Base-by-base conservation (phyloP, 2,113 vertebrate genomes). In the Rhodinocichla rosea region DNA sequence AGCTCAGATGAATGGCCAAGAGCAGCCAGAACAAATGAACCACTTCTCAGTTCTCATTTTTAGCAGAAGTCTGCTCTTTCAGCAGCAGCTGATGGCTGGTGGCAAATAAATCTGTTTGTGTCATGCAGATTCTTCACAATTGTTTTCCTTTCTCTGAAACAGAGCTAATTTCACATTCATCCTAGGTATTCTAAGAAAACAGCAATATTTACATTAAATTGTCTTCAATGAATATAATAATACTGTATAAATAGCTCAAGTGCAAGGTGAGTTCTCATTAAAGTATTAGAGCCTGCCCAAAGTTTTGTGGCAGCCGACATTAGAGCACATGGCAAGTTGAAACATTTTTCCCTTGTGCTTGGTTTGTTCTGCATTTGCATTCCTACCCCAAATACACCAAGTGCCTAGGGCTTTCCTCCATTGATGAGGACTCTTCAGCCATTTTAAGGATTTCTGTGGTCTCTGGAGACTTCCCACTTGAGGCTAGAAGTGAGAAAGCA, bases 361-460 rank as follows among this genome's bases (percentile, higher is more conserved):
- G 50, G 37, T 73, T 96, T 87, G 57, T 65, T 69, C 22, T 44
- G 24, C 21, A 65, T 92, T 91, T 90, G 55, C 74, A 89, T 92
- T 85, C 67, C 42, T 88, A 37, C 85, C 55, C 90, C 55, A 80
- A 94, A 89, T 28, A 77, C 18, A 89, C 33, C 15, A 49, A 33
- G 24, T 68, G 74, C 84, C 78, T 55, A 15, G 10, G 63, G 85
- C 55, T 83, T 70, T 77, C 63, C 79, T 91, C n/a, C 77, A 22
- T 26, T n/a, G 35, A 35, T 59, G 71, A 74, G 50, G 67, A 68
- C 45, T 92, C 71, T 85, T 82, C 82, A 91, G 78, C 45, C 91
- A 77, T 94, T 95, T 94, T 91, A 81, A 80, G 55, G 64, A 91
- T 77, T 94, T 94, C 78, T 93, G 63, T 91, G 87, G 64, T 96